Conservation (phyloP, 1,140 invertebrate genomes). For the Drosophila ambigua region DNA sequence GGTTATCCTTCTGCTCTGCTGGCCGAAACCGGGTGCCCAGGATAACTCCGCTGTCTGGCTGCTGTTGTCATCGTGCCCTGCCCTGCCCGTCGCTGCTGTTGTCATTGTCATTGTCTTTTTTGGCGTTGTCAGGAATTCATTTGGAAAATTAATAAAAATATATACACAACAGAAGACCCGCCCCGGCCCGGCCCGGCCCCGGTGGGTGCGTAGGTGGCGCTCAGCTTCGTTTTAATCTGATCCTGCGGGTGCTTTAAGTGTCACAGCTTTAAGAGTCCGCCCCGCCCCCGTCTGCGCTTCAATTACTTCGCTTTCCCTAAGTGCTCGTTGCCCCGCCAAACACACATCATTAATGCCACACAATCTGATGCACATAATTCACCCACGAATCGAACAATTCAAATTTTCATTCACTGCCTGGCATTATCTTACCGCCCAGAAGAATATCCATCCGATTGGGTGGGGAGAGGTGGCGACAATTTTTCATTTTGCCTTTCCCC, state of each 20-base stretch:
- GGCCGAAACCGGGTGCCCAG: constrained; percentile 14
- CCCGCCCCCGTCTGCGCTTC: background rate
- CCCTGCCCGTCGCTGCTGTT: constrained; percentile 13
- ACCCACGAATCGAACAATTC: constrained; percentile 54
- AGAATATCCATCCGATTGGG: constrained; percentile 55
- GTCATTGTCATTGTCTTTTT: constrained; percentile 52
- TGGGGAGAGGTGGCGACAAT: constrained; percentile 55
- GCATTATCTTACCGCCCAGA: constrained; percentile 8
- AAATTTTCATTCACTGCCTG: constrained; percentile 38
- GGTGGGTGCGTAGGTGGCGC: background rate
- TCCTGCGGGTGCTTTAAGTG: constrained; percentile 32
- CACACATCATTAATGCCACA: constrained; percentile 71
- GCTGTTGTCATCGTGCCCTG: constrained; percentile 2
- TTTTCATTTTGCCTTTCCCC: constrained; percentile 61
- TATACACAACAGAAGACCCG: constrained; percentile 26
- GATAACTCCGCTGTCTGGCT: constrained; percentile 46
- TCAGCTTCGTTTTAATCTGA: constrained; percentile 2
- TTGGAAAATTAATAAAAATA: constrained; percentile 82
- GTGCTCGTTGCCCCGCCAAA: constrained; percentile 12
- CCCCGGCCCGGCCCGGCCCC: background rate
- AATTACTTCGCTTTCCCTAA: constrained; percentile 38
- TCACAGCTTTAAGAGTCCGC: background rate
- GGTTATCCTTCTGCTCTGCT: constrained; percentile 40
- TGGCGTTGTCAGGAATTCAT: constrained; percentile 74
- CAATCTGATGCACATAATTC: constrained; percentile 71